phyloP scores from a whole-genome alignment of 1,140 invertebrate species.

The Anagrus nilaparvatae region DNA sequence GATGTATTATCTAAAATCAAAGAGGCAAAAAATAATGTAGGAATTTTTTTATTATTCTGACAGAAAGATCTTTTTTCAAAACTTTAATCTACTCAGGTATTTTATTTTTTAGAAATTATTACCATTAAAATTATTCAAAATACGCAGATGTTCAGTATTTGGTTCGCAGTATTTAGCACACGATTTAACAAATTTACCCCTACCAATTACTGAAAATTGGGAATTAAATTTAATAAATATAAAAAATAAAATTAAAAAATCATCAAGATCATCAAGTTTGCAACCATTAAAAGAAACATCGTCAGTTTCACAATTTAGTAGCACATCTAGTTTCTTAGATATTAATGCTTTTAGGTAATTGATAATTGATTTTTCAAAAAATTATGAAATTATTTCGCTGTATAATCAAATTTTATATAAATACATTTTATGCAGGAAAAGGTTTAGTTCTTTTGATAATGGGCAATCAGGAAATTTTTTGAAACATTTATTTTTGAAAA shows the following conservation, averaged over 20 bases:
- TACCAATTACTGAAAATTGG: conserved; percentile 53
- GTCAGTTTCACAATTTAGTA: conserved; percentile 25
- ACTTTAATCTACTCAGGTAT: no score
- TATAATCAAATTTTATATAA: no score
- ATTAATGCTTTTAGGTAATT: conserved; percentile 18
- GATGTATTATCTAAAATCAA: no score
- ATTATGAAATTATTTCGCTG: conserved; percentile 4
- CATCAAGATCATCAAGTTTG: conserved; percentile 31
- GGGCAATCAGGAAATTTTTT: conserved; percentile 20
- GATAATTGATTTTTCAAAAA: conserved; percentile 1
- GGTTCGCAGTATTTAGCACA: conserved; percentile 51
- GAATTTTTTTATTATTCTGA: no score
- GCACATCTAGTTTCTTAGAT: conserved; percentile 28
- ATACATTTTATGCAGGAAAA: conserved; percentile 17
- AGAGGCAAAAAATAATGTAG: no score
- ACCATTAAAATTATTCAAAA: no score
- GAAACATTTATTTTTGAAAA: conserved; percentile 24
- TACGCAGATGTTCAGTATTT: conserved; percentile 37
- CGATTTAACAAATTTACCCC: conserved; percentile 49
- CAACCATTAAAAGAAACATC: conserved; percentile 24
- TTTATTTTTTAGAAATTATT: no score
- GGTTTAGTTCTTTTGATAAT: conserved; percentile 22
- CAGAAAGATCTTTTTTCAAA: no score
- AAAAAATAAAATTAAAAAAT: conserved; percentile 31
- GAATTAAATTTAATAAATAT: conserved; percentile 30